Evolutionary conservation across 2,888 invertebrate genomes (phyloP), one percentile per base, ranked within the genome.

Genomic region (Allygus modestus): DNA sequence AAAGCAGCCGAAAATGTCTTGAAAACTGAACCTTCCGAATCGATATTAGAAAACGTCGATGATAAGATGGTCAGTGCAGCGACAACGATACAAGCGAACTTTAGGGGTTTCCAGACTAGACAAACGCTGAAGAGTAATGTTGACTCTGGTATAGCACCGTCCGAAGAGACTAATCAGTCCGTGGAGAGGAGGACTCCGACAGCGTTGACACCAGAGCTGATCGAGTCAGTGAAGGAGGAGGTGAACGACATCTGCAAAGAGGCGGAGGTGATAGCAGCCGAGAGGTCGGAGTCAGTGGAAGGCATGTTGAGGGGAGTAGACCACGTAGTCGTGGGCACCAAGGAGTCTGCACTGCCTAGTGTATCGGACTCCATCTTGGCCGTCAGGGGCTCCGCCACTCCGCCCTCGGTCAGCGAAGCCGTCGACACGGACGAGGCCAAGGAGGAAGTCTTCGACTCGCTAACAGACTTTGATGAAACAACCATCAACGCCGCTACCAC

Each of bases 401-500:
- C 79, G 15, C 79, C 79, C 11, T 79, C 79, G 9, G 79, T 79
- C 31, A 58, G 79, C 28, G 54, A 54, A 5, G 77, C 51, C 28
- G 77, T 43, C 1, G 77, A 77, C 28, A 43, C 20, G 20, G 46
- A 77, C 51, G 75, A 75, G 5, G 20, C 43, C 43, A 75, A 75
- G 33, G 77, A 54, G 54, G 79, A 58, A 20, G 79, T 79, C n/a
- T 79, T 79, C 46, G 51, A 51, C 54, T 51, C 69, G 11, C 65
- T 81, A 0, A 51, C 54, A 15, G 69, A 65, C 20, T 5, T 58
- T 5, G 69, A 43, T 15, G 84, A 65, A 2, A 69, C 28, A 23
- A 43, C 69, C 51, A 23, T 43, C 84, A 20, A 61, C 88, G 93
- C 93, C 31, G 92, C 92, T 12, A 91, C 91, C 15, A 92, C 91